These are phyloP conservation scores for Aphelinus atriplicis DNA, from an alignment of 1,140 invertebrate genomes.

Conservation along the genomic window DNA sequence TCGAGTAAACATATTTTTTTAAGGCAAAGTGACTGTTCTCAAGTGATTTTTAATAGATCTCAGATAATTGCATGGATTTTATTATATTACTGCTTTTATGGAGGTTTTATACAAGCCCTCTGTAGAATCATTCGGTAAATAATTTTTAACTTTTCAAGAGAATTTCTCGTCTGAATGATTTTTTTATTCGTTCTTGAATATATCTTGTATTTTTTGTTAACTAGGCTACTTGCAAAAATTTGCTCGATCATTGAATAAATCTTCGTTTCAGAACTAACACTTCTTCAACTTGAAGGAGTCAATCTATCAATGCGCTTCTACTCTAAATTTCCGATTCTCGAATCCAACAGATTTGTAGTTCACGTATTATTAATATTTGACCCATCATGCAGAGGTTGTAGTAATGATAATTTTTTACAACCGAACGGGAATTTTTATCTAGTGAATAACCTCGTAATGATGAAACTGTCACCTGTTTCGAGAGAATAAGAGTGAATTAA, in stretches of 20 bases:
- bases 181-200: too few relatives aligned
- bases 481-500: conserved; percentile 16
- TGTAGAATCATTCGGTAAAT: too few relatives aligned
- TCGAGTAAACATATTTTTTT: too few relatives aligned
- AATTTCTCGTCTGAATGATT: too few relatives aligned
- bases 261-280: not conserved
- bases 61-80: too few relatives aligned
- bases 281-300: conserved; percentile 1
- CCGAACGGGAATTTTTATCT: conserved; percentile 25
- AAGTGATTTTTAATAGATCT: too few relatives aligned
- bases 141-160: too few relatives aligned
- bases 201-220: too few relatives aligned
- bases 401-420: conserved; percentile 25
- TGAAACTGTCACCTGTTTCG: conserved; percentile 23
- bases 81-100: too few relatives aligned
- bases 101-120: too few relatives aligned
- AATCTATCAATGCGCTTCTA: conserved; percentile 14
- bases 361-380: conserved; percentile 15
- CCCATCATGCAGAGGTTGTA: conserved; percentile 27
- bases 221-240: not conserved
- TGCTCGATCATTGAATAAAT: not conserved
- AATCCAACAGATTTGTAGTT: conserved; percentile 36
- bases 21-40: too few relatives aligned
- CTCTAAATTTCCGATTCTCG: conserved; percentile 26
- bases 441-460: conserved; percentile 21